Base-by-base conservation (phyloP, 1,140 invertebrate genomes). In the Eufriesea mexicana region DNA sequence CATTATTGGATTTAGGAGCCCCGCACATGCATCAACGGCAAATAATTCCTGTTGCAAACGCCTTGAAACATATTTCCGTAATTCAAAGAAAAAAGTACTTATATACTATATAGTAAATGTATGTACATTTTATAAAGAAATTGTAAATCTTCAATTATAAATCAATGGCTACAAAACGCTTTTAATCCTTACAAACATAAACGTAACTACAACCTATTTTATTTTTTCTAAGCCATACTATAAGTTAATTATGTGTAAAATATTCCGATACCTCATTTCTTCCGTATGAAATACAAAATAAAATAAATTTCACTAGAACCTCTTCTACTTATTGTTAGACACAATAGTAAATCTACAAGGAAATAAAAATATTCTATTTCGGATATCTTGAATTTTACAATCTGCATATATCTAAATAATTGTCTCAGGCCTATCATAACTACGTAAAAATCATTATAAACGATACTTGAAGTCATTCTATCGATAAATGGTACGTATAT, bases 1-100 rank as follows among this genome's bases (percentile, higher is more conserved):
- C 89, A 89, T 93, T 92, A 93, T 92, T 93, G 92, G 92, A 93
- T 93, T 93, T 92, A 80, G 89, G 90, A 92, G 86, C 90, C 89
- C 85, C 82, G 57, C 84, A 73, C 78, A 85, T 90, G 88, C 81
- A 66, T 51, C 75, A 35, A 55, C 72, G 23, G 71, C 66, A 83
- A 87, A 82, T 85, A 87, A 87, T 77, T 87, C 83, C 45, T 82
- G 45, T 84, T 70, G 75, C 77, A 42, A 70, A 68, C 51, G 55
- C 47, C 51, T 49, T 55, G 68, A 81, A 85, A 49, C 77, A 59
- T 28, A 20, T 66, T 45, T 51, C 45, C 14, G 5, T 62, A 20
- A 28, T 67, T 67, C 25, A n/a, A 49, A 59, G 14, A 18, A 45
- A 20, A 61, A 51, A 61, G 25, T 18, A 25, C 25, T 18, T n/a